Evolutionary conservation across 2,113 vertebrate species (phyloP).

Genomic region (Amia ocellicauda): DNA sequence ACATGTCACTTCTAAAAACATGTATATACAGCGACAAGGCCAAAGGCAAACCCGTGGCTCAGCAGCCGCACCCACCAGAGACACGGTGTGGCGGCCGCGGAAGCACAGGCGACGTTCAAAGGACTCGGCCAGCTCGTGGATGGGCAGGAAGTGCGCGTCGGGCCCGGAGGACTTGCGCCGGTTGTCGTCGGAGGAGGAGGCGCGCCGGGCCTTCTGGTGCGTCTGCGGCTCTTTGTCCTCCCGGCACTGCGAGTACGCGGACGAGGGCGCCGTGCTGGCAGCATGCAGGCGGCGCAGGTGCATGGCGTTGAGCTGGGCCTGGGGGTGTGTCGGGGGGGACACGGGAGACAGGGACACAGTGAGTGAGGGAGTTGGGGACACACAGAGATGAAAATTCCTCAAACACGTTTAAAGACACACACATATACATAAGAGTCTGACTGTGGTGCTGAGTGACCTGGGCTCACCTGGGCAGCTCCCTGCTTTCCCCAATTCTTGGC

Average conservation of each 20-base stretch:
- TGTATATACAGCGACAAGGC: too few species aligned
- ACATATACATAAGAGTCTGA: background rate
- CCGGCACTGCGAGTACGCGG: conserved; percentile 58
- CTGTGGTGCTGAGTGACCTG: conserved; percentile 8
- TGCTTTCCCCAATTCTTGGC: background rate
- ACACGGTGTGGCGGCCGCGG: conserved; percentile 55
- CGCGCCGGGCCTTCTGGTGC: conserved; percentile 56
- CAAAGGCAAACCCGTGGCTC: too few species aligned
- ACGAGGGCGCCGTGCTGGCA: conserved; percentile 47
- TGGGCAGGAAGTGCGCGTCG: conserved; percentile 61
- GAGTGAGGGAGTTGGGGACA: background rate
- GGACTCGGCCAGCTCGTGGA: conserved; percentile 75
- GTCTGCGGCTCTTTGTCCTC: conserved; percentile 63
- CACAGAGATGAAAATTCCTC: conserved; percentile 14
- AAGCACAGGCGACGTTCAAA: conserved; percentile 72
- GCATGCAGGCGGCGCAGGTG: conserved; percentile 60
- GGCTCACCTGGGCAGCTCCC: background rate
- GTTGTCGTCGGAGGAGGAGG: conserved; percentile 59
- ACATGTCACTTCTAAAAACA: too few species aligned
- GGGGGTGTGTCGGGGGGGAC: too few species aligned
- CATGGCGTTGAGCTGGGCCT: conserved; percentile 74
- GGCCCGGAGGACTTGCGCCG: conserved; percentile 43
- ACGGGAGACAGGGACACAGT: background rate
- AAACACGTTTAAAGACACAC: background rate
- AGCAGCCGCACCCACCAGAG: conserved; percentile 66